Evolutionary conservation across 2,113 vertebrate species (phyloP).

Genomic region (Romanogobio albipinnatus): DNA sequence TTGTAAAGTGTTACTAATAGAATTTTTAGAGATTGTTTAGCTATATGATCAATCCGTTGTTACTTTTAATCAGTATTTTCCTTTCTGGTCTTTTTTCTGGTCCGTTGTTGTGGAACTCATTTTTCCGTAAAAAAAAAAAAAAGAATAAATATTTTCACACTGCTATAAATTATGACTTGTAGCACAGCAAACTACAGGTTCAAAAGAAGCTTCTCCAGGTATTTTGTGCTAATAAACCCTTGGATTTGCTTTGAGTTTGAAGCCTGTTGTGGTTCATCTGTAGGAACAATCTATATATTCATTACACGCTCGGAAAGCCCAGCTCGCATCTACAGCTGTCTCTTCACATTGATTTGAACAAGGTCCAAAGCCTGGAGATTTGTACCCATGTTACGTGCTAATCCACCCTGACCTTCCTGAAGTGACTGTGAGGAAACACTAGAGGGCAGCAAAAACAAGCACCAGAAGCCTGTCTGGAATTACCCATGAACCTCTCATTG

Average conservation of each 20-base stretch:
- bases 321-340: conserved; percentile 26
- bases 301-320: conserved; percentile 20
- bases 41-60: too few species aligned
- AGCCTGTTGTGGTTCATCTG: conserved; percentile 1
- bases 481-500: background rate
- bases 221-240: conserved; percentile 27
- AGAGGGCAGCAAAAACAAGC: background rate
- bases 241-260: conserved; percentile 27
- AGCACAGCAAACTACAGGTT: background rate
- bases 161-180: background rate
- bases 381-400: conserved; percentile 37
- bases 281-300: conserved; percentile 40
- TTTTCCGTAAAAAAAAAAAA: too few species aligned
- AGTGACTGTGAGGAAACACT: background rate
- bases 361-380: conserved; percentile 43
- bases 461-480: background rate
- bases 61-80: too few species aligned
- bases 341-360: conserved; percentile 41
- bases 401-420: conserved; percentile 42
- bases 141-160: background rate
- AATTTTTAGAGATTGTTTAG: too few species aligned
- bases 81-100: too few species aligned
- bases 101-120: too few species aligned
- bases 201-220: background rate
- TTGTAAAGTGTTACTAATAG: too few species aligned